Percentiles rank a stretch among this genome's conserved stretches.
Evolutionary conservation across 2,113 vertebrate genomes (phyloP).

Genomic region (Hippocampus comes): DNA sequence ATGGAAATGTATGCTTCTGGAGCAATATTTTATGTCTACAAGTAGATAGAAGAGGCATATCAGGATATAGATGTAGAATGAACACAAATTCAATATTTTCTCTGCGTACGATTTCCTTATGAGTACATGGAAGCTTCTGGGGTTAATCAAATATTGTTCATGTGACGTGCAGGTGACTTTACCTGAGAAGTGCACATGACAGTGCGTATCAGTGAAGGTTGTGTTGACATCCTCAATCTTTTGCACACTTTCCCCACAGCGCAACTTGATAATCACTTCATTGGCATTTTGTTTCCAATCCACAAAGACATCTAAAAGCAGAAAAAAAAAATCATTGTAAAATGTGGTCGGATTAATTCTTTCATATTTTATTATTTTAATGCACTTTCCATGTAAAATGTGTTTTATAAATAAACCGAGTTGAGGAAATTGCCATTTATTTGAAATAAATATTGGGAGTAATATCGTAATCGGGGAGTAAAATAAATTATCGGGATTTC

Average conservation of each 20-base stretch:
- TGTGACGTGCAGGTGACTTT: neutral
- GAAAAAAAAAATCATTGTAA: neutral
- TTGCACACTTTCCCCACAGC: constrained; percentile 75
- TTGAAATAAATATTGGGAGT: too few species aligned
- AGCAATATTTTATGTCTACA: neutral
- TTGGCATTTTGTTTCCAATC: constrained; percentile 94
- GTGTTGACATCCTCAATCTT: constrained; percentile 79
- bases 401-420: neutral
- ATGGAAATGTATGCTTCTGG: neutral
- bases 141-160: neutral
- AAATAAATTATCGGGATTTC: too few species aligned
- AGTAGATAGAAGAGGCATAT: neutral
- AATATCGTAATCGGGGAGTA: too few species aligned
- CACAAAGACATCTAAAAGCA: constrained; percentile 80
- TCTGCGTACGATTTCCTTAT: too few species aligned
- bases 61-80: neutral
- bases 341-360: neutral
- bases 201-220: constrained; percentile 85
- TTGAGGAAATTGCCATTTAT: neutral
- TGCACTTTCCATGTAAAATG: neutral
- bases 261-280: constrained; percentile 88
- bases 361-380: neutral
- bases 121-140: too few species aligned
- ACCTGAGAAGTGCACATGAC: constrained; percentile 87
- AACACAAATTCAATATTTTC: neutral